These are phyloP conservation scores for Oreochromis aureus DNA, from an alignment of 2,113 vertebrate genomes.

Conservation along the genomic window DNA sequence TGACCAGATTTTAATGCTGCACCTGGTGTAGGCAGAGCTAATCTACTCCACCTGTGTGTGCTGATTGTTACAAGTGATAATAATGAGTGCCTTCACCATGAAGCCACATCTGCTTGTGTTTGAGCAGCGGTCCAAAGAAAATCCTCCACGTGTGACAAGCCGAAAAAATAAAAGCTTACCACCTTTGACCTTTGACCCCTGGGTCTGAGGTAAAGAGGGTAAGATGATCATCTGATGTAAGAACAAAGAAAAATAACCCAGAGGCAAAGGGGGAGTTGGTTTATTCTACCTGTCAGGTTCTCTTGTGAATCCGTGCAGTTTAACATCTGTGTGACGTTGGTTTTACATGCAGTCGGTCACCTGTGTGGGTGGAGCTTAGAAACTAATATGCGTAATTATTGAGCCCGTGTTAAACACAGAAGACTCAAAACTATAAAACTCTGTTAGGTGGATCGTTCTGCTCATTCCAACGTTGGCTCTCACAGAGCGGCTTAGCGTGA, in stretches of 20 bases:
- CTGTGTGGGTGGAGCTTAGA: not conserved
- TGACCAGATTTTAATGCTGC: not conserved
- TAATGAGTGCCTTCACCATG: not conserved
- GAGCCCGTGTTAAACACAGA: not conserved
- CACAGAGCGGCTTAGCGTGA: not conserved
- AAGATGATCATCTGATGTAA: not conserved
- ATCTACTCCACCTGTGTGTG: not conserved
- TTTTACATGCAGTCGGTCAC: not conserved
- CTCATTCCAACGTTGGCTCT: not conserved
- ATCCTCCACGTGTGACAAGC: not conserved
- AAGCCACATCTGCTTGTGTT: not conserved
- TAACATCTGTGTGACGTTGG: not conserved
- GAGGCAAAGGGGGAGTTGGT: not conserved
- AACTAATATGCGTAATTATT: not conserved
- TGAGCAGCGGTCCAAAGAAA: not conserved
- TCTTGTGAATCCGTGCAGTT: accelerated
- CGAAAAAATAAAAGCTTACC: not conserved
- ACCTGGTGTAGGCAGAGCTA: not conserved
- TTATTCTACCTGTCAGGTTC: not conserved
- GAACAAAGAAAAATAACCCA: not conserved
- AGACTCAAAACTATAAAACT: not conserved
- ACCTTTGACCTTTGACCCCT: not conserved
- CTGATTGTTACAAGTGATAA: not conserved
- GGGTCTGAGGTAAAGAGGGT: not conserved
- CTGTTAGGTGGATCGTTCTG: not conserved